Percentiles rank a stretch among this genome's conserved stretches.
Conservation (phyloP, 2,113 vertebrate genomes). For the Clinocottus analis region DNA sequence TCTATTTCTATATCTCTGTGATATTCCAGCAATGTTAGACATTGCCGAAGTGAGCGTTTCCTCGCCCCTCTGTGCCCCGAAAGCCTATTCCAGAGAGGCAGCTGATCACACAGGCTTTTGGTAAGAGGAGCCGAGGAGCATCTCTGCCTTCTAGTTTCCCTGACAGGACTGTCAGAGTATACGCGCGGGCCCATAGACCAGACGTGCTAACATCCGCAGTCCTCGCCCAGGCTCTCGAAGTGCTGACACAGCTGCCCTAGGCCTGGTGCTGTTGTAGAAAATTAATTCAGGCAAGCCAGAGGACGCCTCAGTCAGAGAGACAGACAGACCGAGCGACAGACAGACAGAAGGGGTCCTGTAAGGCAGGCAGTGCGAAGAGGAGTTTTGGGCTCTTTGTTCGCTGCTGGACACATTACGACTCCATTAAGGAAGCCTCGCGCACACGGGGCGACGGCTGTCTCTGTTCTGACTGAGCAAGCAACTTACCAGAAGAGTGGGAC, state of each 20-base stretch:
- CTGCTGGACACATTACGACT: slow-evolving; percentile 79
- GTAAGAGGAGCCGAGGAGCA: slow-evolving; percentile 57
- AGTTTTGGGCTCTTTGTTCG: slow-evolving; percentile 76
- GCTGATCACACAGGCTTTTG: slow-evolving; percentile 68
- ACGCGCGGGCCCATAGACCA: slow-evolving; percentile 64
- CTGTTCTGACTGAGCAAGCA: slow-evolving; percentile 73
- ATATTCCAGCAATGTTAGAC: slow-evolving; percentile 40
- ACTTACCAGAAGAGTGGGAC: slow-evolving; percentile 41
- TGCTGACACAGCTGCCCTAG: slow-evolving; percentile 82
- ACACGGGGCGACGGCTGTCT: slow-evolving; percentile 65
- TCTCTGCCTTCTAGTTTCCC: slow-evolving; percentile 60
- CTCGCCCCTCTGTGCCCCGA: slow-evolving; percentile 32
- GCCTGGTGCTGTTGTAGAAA: slow-evolving; percentile 77
- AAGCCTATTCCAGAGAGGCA: slow-evolving; percentile 55
- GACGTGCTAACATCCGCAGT: slow-evolving; percentile 68
- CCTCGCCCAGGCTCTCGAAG: slow-evolving; percentile 65
- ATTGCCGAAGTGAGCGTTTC: slow-evolving; percentile 40
- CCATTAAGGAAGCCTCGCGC: slow-evolving; percentile 77
- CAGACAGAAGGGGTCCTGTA: slow-evolving; percentile 66
- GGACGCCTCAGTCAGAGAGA: slow-evolving; percentile 73
- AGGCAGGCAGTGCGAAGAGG: slow-evolving; percentile 55
- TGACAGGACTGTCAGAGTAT: slow-evolving; percentile 71
- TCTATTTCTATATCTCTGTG: slow-evolving; percentile 46
- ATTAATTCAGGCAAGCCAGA: slow-evolving; percentile 81
- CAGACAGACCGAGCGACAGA: slow-evolving; percentile 72